Base-by-base conservation (phyloP, 2,888 invertebrate genomes). In the Cyrtodaria siliqua region DNA sequence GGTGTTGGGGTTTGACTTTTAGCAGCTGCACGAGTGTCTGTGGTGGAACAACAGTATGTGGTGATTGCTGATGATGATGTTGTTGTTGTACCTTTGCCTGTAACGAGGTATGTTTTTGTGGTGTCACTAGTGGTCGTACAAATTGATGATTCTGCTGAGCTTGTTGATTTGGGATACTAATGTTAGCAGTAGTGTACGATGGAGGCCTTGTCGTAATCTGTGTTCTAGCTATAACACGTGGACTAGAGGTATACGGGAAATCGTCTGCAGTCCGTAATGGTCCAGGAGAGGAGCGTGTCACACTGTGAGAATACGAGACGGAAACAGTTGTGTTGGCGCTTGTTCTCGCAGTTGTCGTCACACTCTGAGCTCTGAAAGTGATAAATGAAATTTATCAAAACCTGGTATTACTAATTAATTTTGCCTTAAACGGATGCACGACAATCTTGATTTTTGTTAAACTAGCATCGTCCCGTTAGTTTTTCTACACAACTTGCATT, bases 321-420 rank as follows among this genome's bases (percentile, higher is more conserved):
- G 62, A 33, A 14, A 62, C 68, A 24, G 29, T 44, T 42, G 49
- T 38, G 33, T 50, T 61, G 20, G 59, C 63, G 40, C 47, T 49
- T 23, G 62, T 52, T 14, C 40, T 40, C 49, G 50, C 27, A 44
- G 60, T 62, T 8, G 60, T 66, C 14, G 72, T 66, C 52, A 73
- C 56, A 53, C 68, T 78, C 56, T 69, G 52, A 40, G 61, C 69
- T 69, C 78, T 78, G 68, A 27, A 72, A n/a, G n/a, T n/a, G n/a
- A n/a, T n/a, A n/a, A n/a, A n/a, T n/a, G n/a, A n/a, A n/a, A n/a
- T n/a, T n/a, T n/a, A n/a, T n/a, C n/a, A n/a, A n/a, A n/a, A n/a
- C n/a, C n/a, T n/a, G n/a, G n/a, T n/a, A n/a, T n/a, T n/a, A n/a
- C n/a, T n/a, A n/a, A n/a, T n/a, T n/a, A n/a, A n/a, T n/a, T n/a